Evolutionary conservation across 2,888 invertebrate genomes (phyloP).

Genomic region (Synergus japonicus): DNA sequence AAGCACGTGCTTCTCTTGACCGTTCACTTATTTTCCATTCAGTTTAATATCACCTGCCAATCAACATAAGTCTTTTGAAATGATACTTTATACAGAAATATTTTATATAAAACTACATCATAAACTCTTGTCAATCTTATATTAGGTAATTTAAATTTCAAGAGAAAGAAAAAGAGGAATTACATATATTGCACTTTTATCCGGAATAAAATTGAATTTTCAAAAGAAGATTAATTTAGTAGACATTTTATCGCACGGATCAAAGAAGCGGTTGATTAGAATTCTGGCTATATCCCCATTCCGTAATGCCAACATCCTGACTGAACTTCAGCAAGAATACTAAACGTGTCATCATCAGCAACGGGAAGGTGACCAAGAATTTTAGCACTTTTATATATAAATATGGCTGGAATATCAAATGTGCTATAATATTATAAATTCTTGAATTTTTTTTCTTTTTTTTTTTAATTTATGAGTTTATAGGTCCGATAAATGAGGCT

Average conservation of each 20-base stretch:
- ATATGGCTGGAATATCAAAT: background rate
- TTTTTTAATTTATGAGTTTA: no score
- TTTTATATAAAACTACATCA: background rate
- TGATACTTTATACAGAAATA: background rate
- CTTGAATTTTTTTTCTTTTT: background rate
- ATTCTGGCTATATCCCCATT: background rate
- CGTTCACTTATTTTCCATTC: background rate
- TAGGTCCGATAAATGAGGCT: no score
- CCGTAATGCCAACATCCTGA: slow-evolving; percentile 23
- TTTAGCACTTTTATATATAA: background rate
- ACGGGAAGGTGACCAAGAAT: slow-evolving; percentile 28
- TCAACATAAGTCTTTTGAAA: background rate
- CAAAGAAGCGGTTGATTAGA: background rate
- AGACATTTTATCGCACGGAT: background rate
- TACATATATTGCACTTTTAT: background rate
- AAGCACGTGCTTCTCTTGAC: slow-evolving; percentile 26
- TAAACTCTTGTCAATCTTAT: background rate
- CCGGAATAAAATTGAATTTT: background rate
- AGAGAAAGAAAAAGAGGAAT: background rate
- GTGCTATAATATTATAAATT: background rate
- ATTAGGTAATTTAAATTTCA: background rate
- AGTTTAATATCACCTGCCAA: background rate
- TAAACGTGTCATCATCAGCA: slow-evolving; percentile 11
- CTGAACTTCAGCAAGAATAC: slow-evolving; percentile 12
- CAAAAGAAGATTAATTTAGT: background rate